These are phyloP conservation scores for Platypus cylindrus DNA, from an alignment of 2,888 invertebrate genomes.

Conservation along the genomic window DNA sequence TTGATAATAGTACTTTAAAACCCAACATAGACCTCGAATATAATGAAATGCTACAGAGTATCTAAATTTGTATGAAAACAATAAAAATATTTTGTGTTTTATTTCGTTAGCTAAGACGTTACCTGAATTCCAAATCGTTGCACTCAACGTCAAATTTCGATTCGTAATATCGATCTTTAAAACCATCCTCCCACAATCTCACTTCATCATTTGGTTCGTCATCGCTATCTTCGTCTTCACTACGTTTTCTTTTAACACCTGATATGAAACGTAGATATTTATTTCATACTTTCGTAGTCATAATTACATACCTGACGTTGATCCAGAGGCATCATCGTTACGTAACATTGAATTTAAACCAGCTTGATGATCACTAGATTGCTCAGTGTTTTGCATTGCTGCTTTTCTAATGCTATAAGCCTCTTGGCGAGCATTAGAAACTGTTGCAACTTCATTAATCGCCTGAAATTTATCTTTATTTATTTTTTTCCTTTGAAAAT, in stretches of 20 bases:
- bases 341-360: constrained; percentile 40
- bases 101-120: background rate
- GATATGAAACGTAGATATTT: no score
- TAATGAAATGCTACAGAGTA: constrained; percentile 88
- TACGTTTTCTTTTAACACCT: constrained; percentile 43
- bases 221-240: constrained; percentile 44
- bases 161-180: constrained; percentile 96
- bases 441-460: constrained; percentile 41
- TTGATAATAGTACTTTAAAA: constrained; percentile 96
- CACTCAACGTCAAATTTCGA: constrained; percentile 76
- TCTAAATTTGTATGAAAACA: no score
- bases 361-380: no score
- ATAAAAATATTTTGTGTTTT: no score
- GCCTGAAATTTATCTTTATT: constrained; percentile 34
- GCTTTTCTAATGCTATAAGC: constrained; percentile 57
- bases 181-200: constrained; percentile 90
- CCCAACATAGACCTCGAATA: constrained; percentile 95
- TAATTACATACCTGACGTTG: constrained; percentile 12
- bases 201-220: constrained; percentile 80
- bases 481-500: background rate
- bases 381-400: no score
- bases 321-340: constrained; percentile 26
- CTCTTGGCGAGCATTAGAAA: constrained; percentile 63
- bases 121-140: constrained; percentile 72
- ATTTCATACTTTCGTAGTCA: no score